These are phyloP conservation scores for Phataginus tetradactyla DNA, from an alignment of 2,797 vertebrate genomes.

Conservation along the genomic window DNA sequence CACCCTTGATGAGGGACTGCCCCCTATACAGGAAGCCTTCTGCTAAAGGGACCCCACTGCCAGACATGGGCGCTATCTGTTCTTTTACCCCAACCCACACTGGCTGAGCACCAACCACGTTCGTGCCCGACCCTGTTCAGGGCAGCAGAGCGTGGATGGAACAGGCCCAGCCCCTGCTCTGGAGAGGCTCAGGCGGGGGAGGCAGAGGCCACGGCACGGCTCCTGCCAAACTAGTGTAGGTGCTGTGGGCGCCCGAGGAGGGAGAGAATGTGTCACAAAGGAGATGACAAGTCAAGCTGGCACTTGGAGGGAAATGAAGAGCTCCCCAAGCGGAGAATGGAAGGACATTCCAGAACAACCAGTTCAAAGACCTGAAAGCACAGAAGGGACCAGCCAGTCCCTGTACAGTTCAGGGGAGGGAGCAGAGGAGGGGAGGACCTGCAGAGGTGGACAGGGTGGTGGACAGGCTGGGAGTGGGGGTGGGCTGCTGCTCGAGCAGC, in stretches of 20 bases:
- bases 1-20: neutral
- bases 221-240: neutral
- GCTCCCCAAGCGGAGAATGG: neutral
- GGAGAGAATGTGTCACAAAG: neutral
- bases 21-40: neutral
- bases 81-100: neutral
- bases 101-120: neutral
- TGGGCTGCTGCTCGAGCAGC: neutral
- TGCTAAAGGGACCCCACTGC: neutral
- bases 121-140: neutral
- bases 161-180: neutral
- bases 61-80: neutral
- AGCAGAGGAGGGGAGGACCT: neutral
- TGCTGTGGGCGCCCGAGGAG: neutral
- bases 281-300: neutral
- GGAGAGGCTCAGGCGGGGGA: neutral
- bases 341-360: neutral
- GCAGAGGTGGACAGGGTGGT: neutral
- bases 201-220: fast-evolving
- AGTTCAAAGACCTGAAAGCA: neutral
- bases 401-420: neutral
- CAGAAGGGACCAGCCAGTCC: neutral
- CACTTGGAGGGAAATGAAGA: neutral
- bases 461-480: neutral
- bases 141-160: fast-evolving